Evolutionary conservation across 2,888 invertebrate species (phyloP).

Genomic region (Megalurothrips usitatus): DNA sequence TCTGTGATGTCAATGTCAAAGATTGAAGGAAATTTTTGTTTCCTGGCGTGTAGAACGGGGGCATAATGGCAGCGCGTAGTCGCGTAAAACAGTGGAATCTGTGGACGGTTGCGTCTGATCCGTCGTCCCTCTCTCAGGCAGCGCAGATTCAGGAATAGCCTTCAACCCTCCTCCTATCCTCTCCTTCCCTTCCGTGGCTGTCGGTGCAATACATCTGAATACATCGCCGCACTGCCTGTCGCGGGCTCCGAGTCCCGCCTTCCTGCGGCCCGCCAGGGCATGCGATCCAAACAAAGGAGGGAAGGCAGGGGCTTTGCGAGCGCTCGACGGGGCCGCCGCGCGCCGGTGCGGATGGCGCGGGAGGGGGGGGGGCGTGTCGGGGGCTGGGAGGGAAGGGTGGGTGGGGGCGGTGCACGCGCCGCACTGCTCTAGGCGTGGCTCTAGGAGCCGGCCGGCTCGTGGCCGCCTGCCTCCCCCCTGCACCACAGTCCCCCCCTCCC

Average conservation of each 20-base stretch:
- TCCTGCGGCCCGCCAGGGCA: background rate
- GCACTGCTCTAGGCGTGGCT: background rate
- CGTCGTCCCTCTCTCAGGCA: too few species aligned
- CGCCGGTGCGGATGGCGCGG: background rate
- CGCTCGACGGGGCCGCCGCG: background rate
- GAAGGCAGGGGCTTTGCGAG: background rate
- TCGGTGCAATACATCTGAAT: background rate
- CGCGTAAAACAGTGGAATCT: too few species aligned
- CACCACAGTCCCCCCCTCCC: background rate
- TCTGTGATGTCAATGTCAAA: background rate
- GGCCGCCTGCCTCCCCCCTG: background rate
- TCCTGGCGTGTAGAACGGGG: too few species aligned
- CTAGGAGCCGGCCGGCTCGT: conserved; percentile 6
- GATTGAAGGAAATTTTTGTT: too few species aligned
- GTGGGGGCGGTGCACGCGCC: conserved; percentile 11
- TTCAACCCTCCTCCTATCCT: too few species aligned
- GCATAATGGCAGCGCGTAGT: too few species aligned
- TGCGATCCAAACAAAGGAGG: conserved; percentile 6
- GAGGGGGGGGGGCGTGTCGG: background rate
- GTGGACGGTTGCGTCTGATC: too few species aligned
- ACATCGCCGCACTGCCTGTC: background rate
- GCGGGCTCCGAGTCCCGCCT: too few species aligned
- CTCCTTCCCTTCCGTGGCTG: too few species aligned
- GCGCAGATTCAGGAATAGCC: too few species aligned
- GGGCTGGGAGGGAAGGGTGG: background rate